phyloP scores from a whole-genome alignment of 2,113 vertebrate genomes.

The Eolophus roseicapilla region DNA sequence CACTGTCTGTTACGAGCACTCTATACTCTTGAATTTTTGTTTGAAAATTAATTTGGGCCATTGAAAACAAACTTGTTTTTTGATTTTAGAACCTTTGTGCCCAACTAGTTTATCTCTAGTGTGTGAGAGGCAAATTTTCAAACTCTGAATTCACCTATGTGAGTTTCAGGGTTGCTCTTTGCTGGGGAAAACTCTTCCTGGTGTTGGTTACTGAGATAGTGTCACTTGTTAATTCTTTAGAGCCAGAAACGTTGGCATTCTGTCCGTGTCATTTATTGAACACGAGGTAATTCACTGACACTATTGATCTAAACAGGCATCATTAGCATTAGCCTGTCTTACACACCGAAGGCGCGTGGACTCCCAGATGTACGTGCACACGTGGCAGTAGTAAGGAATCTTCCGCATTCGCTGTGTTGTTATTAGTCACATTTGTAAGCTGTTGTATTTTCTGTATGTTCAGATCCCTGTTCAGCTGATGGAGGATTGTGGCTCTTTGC shows the following conservation, averaged over 20 bases:
- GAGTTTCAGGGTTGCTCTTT: not conserved
- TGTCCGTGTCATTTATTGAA: not conserved
- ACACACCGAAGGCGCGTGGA: fast-evolving
- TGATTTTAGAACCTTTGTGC: not conserved
- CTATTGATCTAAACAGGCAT: not conserved
- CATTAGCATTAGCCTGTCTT: not conserved
- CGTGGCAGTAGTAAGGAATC: not conserved
- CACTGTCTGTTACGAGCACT: not conserved
- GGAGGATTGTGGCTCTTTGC: not conserved
- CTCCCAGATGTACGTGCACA: fast-evolving
- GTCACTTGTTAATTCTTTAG: not conserved
- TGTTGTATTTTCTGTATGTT: not conserved
- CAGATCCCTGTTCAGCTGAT: not conserved
- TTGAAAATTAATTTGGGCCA: not conserved
- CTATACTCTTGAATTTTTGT: not conserved
- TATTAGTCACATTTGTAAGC: not conserved
- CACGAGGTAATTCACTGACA: not conserved
- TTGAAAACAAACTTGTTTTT: not conserved
- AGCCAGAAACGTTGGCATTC: not conserved
- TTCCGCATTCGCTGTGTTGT: not conserved
- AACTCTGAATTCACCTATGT: not conserved
- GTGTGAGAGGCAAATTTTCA: not conserved
- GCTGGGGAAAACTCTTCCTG: not conserved
- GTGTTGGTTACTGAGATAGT: not conserved
- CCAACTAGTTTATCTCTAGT: not conserved